Base-by-base conservation (phyloP, 2,113 vertebrate genomes). In the Pteruthius melanotis region DNA sequence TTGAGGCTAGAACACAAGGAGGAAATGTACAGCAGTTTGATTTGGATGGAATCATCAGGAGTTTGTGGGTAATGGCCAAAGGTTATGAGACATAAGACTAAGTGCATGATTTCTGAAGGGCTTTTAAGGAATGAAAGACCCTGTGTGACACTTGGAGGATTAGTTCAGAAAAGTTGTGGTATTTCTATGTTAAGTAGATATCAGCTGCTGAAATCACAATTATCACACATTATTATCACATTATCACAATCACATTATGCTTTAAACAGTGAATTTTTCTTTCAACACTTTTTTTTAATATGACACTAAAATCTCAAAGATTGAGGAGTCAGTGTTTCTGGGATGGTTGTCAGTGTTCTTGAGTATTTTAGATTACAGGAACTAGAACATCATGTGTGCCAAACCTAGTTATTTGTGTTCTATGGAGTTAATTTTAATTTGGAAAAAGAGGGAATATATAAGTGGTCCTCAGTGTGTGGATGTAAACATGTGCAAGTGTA, bases 401-500 rank as follows among this genome's bases (percentile, higher is more conserved):
- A 85, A 78, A 64, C 44, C 30, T 84, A 35, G 70, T 69, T 95
- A 75, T 60, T 91, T 93, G 75, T 76, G 39, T 95, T 76, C 75
- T 60, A 26, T 64, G 31, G 65, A 57, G 13, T 79, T 23, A 85
- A 90, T 85, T 87, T 87, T 74, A 72, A 81, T 90, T 87, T 88
- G 68, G 54, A 59, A 52, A 20, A 83, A 93, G 44, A 72, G 49
- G 30, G 79, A 89, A 75, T 81, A 63, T 56, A 6, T 92, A 81
- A 92, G 72, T 92, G 95, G 83, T 94, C 72, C 60, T 81, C 72
- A 93, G 68, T 35, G n/a, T 89, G 80, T 94, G 90, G 80, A 88
- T 93, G 91, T 91, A 92, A 95, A 68, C 52, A 81, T 81, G 91
- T 96, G 77, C 76, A 54, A 94, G 83, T 78, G 52, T 90, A 87